Evolutionary conservation across 2,113 vertebrate species (phyloP), one percentile per base, ranked within the genome.

Genomic region (Corythornis vintsioides): DNA sequence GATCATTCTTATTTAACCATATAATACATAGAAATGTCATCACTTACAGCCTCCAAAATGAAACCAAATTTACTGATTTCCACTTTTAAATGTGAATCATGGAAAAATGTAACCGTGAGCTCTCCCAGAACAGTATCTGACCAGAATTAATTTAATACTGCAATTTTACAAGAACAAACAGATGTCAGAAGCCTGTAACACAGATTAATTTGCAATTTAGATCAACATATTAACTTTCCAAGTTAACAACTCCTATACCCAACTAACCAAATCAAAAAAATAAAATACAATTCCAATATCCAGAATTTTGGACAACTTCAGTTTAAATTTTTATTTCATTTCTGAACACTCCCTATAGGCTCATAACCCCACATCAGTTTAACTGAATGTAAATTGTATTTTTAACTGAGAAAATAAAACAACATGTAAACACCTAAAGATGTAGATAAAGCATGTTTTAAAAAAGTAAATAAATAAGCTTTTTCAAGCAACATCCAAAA

Each of bases 151-250:
- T 82, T 96, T 87, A 84, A 85, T 84, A 69, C 29, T 88, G 50
- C 91, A 92, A 83, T 94, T 96, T 95, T 92, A 96, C 67, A 93
- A 90, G 83, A 97, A 78, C 83, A 97, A 96, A 91, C 45, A 89
- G 35, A 94, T 53, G 89, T 89, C 76, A 97, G 31, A 95, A 97
- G 94, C 35, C 81, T 91, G 38, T 85, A 67, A 94, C 45, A 87
- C 31, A 95, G 83, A 88, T 84, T 94, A 96, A 95, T 95, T 92
- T 95, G 73, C 57, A 95, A 92, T 95, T 90, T 92, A 89, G 63
- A n/a, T 67, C 47, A 80, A 43, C 1, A 13, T 15, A 15, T 47
- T 94, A 96, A 92, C 28, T 71, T 91, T 91, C 38, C 18, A 89
- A 50, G 71, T 76, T 95, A 95, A 92, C 38, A 85, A 75, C 19